Percentiles rank a stretch among this genome's conserved stretches.
These are phyloP conservation scores for Neopipo cinnamomea DNA, from an alignment of 2,113 vertebrate species.

Conservation along the genomic window DNA sequence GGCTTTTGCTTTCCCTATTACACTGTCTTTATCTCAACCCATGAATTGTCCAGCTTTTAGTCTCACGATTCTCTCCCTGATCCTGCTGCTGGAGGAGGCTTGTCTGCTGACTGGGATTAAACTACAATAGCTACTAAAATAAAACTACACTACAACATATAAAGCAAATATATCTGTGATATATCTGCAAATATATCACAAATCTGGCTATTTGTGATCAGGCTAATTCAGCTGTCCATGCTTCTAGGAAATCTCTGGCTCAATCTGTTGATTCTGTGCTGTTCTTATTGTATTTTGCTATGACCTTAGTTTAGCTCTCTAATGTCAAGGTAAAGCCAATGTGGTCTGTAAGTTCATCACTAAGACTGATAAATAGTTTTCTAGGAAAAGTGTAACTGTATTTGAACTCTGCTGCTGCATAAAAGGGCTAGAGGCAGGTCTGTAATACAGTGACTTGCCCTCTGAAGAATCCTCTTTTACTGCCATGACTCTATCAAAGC, in stretches of 20 bases:
- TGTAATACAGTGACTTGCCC: not conserved
- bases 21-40: not conserved
- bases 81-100: not conserved
- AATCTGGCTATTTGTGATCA: not conserved
- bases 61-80: accelerated
- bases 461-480: not conserved
- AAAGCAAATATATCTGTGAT: not conserved
- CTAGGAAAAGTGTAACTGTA: not conserved
- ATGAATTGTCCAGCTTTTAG: not conserved
- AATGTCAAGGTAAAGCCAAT: not conserved
- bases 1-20: not conserved
- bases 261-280: not conserved
- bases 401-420: not conserved
- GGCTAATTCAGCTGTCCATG: not conserved
- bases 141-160: not conserved
- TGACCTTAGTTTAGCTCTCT: not conserved
- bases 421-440: not conserved
- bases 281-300: not conserved
- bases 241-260: not conserved
- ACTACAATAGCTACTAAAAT: not conserved
- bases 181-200: too few relatives aligned
- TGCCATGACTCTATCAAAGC: not conserved
- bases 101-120: not conserved
- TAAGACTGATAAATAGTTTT: not conserved
- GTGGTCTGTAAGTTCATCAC: accelerated